phyloP scores from a whole-genome alignment of 1,140 invertebrate genomes.

The Limonius californicus region DNA sequence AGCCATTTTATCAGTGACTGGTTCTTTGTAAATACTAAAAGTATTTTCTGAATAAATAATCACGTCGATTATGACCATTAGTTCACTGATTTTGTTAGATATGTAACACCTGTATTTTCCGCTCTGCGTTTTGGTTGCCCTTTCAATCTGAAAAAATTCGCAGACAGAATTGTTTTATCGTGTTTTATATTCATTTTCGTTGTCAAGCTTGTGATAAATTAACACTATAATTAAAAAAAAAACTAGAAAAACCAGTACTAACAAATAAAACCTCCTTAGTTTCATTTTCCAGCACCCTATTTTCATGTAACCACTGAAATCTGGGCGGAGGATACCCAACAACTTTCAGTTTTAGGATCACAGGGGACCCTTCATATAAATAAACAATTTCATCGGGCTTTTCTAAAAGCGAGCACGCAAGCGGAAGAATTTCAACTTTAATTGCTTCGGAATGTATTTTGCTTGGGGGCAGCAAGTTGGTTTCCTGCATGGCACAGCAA shows the following conservation, averaged over 20 bases:
- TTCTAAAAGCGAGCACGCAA: background rate
- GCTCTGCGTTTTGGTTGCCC: background rate
- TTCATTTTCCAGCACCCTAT: background rate
- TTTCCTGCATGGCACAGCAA: too few species aligned
- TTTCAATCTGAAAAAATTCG: constrained; percentile 5
- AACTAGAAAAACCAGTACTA: background rate
- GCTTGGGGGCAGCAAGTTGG: too few species aligned
- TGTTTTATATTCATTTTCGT: too few species aligned
- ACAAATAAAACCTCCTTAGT: background rate
- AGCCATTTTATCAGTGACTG: too few species aligned
- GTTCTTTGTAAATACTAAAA: too few species aligned
- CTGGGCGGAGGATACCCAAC: background rate
- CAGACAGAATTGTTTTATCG: too few species aligned
- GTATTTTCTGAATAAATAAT: too few species aligned
- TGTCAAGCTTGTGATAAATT: too few species aligned
- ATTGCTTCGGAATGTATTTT: background rate
- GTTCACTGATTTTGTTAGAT: background rate
- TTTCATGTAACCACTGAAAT: constrained; percentile 6
- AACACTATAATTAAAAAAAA: too few species aligned
- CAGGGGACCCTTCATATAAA: background rate
- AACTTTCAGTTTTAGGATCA: background rate
- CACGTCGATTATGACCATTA: background rate
- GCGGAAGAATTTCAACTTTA: background rate
- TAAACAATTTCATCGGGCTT: background rate
- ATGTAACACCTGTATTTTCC: background rate